Percentiles rank a stretch among this genome's conserved stretches.
phyloP scores from a whole-genome alignment of 1,140 invertebrate genomes.

The Delia radicum region DNA sequence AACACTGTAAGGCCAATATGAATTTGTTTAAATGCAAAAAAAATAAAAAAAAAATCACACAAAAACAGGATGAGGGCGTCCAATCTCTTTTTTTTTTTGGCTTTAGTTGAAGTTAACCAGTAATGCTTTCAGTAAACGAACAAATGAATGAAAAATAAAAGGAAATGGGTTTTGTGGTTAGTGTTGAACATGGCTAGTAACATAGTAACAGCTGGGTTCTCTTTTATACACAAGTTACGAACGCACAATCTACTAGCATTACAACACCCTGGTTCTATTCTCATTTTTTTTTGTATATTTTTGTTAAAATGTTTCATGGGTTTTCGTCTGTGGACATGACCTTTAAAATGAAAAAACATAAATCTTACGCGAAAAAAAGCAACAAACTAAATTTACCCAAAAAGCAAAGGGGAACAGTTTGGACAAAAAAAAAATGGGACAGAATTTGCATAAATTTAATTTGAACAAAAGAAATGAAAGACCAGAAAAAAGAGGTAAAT shows the following conservation, averaged over 20 bases:
- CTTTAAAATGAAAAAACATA: constrained; percentile 21
- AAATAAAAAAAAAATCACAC: background rate
- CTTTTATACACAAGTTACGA: background rate
- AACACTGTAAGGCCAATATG: background rate
- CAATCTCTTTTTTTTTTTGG: background rate
- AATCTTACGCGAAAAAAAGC: constrained; percentile 20
- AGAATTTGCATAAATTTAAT: constrained; percentile 24
- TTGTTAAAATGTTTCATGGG: background rate
- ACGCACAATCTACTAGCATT: background rate
- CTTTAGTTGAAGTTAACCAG: background rate
- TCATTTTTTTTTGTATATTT: background rate
- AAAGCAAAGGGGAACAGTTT: background rate
- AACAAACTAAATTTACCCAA: background rate
- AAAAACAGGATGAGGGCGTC: background rate
- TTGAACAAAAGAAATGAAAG: constrained; percentile 3
- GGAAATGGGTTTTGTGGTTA: constrained; percentile 7
- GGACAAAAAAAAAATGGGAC: background rate
- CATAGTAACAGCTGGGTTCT: constrained; percentile 16
- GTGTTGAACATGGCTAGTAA: constrained; percentile 18
- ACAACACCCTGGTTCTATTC: background rate
- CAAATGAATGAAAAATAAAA: background rate
- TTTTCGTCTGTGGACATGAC: constrained; percentile 23
- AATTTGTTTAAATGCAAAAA: background rate
- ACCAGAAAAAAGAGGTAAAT: background rate
- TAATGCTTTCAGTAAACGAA: background rate